A percentile compares a stretch with the other conserved stretches of the same genome.
Evolutionary conservation across 2,113 vertebrate genomes (phyloP).

Genomic region (Vulpes vulpes): DNA sequence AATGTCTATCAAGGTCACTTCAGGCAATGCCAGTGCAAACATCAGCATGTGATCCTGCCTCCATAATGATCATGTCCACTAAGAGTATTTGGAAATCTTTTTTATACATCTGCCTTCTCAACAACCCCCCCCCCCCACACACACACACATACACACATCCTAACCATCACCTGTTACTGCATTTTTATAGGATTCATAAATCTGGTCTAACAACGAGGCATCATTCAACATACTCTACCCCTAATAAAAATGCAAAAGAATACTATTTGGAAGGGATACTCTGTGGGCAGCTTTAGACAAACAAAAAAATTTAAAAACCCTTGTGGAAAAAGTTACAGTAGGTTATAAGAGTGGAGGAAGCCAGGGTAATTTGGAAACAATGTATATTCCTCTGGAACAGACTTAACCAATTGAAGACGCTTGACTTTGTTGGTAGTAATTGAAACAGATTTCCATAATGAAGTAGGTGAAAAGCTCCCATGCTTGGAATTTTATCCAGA

Average conservation of each 20-base stretch:
- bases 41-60: not conserved
- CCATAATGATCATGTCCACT: not conserved
- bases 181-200: conserved; percentile 62
- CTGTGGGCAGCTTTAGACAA: conserved; percentile 54
- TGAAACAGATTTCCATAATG: conserved; percentile 69
- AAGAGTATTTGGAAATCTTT: not conserved
- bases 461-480: conserved; percentile 50
- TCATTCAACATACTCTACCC: conserved; percentile 27
- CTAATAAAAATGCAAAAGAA: conserved; percentile 38
- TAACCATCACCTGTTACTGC: not conserved
- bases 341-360: conserved; percentile 59
- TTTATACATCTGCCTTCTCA: not conserved
- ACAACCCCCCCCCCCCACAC: not conserved
- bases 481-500: conserved; percentile 56
- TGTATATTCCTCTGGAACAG: conserved; percentile 55
- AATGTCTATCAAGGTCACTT: not conserved
- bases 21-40: not conserved
- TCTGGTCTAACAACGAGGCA: not conserved
- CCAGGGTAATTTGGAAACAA: conserved; percentile 74
- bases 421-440: conserved; percentile 66
- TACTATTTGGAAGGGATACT: conserved; percentile 34
- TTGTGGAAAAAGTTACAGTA: conserved; percentile 71
- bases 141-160: not conserved
- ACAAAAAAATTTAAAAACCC: conserved; percentile 69
- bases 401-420: conserved; percentile 69